Percentiles rank a stretch among this genome's conserved stretches.
Evolutionary conservation across 1,140 invertebrate species (phyloP).

Genomic region (Leptinotarsa undecemlineata): DNA sequence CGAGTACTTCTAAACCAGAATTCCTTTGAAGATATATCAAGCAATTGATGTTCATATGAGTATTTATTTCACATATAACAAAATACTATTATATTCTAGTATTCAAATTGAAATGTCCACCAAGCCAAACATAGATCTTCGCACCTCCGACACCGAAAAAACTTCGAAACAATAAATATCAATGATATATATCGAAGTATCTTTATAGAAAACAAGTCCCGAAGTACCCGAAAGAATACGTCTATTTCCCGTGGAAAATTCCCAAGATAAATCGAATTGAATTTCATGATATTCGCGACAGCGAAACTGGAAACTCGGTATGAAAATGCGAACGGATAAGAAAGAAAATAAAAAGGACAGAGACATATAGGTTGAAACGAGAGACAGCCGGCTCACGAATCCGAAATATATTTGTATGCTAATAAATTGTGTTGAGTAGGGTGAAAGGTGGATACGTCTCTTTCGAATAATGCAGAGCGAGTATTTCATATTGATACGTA

Average conservation of each 20-base stretch:
- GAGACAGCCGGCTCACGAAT: conserved; percentile 11
- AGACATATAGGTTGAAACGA: conserved; percentile 1
- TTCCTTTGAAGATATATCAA: no score
- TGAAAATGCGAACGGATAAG: not conserved
- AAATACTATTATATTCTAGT: no score
- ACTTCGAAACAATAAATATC: not conserved
- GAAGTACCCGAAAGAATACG: not conserved
- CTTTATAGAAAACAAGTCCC: not conserved
- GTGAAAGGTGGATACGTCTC: conserved; percentile 17
- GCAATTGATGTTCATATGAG: no score
- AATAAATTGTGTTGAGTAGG: conserved; percentile 14
- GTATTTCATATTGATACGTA: conserved; percentile 10
- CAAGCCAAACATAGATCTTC: not conserved
- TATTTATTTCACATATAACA: no score
- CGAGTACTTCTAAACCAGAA: no score
- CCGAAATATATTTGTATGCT: conserved; percentile 15
- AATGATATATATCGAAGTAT: conserved; percentile 1
- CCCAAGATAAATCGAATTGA: conserved; percentile 6
- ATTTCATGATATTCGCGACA: conserved; percentile 3
- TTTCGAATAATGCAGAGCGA: not conserved
- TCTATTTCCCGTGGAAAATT: conserved; percentile 2
- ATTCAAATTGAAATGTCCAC: no score
- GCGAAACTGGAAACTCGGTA: conserved; percentile 5
- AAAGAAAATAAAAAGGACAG: not conserved
- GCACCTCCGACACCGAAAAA: not conserved